A percentile compares a stretch with the other conserved stretches of the same genome.
Evolutionary conservation across 2,113 vertebrate genomes (phyloP).

Genomic region (Hystrix brachyura): DNA sequence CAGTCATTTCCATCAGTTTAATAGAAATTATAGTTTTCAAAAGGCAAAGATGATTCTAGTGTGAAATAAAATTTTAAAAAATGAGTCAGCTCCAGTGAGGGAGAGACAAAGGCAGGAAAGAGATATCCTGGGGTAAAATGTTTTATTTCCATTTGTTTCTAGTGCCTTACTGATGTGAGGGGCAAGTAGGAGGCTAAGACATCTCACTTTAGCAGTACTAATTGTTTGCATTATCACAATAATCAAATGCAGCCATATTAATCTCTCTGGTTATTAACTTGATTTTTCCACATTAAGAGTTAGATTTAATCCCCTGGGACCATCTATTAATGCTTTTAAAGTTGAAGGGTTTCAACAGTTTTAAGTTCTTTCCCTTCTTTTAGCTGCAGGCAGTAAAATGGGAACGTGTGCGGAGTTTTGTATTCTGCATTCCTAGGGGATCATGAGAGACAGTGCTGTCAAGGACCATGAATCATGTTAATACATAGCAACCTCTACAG

Average conservation of each 20-base stretch:
- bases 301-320: constrained; percentile 92
- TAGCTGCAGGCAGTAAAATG: constrained; percentile 94
- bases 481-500: constrained; percentile 93
- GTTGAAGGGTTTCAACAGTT: constrained; percentile 94
- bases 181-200: constrained; percentile 89
- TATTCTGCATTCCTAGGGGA: constrained; percentile 92
- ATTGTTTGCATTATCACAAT: constrained; percentile 93
- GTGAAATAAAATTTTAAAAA: constrained; percentile 86
- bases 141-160: constrained; percentile 88
- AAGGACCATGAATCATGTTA: constrained; percentile 94
- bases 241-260: constrained; percentile 93
- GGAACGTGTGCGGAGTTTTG: constrained; percentile 92
- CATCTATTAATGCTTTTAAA: constrained; percentile 94
- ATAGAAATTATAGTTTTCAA: constrained; percentile 59
- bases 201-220: constrained; percentile 90
- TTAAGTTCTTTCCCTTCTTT: constrained; percentile 90
- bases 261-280: constrained; percentile 93
- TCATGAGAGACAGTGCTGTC: constrained; percentile 92
- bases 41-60: constrained; percentile 78
- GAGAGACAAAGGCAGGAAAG: constrained; percentile 84
- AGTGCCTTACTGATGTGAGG: constrained; percentile 87
- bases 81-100: constrained; percentile 85
- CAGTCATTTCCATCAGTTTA: constrained; percentile 76
- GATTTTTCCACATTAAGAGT: constrained; percentile 94
- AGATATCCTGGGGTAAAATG: constrained; percentile 80